Evolutionary conservation across 2,797 vertebrate genomes (phyloP).

Genomic region (Setipinna tenuifilis): DNA sequence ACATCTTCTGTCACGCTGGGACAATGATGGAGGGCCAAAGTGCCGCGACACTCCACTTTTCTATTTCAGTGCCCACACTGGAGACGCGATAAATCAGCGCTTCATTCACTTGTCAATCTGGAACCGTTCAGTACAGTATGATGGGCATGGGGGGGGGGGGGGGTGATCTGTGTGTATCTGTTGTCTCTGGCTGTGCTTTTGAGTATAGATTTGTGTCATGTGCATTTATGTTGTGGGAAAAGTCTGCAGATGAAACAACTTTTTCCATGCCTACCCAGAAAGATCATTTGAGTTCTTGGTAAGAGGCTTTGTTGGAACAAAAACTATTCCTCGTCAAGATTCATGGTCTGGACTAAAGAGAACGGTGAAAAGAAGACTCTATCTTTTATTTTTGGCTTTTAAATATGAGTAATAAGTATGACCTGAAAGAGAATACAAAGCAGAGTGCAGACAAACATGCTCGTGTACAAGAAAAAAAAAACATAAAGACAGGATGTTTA

Average conservation of each 20-base stretch:
- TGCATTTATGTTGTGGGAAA: neutral
- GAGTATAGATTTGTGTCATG: neutral
- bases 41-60: constrained; percentile 47
- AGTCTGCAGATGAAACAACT: neutral
- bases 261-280: neutral
- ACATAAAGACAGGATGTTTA: too few species aligned
- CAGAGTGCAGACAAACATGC: too few species aligned
- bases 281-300: neutral
- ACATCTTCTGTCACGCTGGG: constrained; percentile 50
- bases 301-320: too few species aligned
- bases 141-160: neutral
- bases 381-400: neutral
- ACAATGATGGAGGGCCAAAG: constrained; percentile 48
- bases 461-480: too few species aligned
- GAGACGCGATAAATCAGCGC: constrained; percentile 41
- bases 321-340: too few species aligned
- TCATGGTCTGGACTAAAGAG: neutral
- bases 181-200: too few species aligned
- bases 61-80: constrained; percentile 40
- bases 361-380: neutral
- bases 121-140: constrained; percentile 23
- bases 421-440: too few species aligned
- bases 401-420: neutral
- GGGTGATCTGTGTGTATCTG: neutral
- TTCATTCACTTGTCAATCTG: constrained; percentile 34